Evolutionary conservation across 2,888 invertebrate species (phyloP).

Genomic region (Malthinus seriepunctatus): DNA sequence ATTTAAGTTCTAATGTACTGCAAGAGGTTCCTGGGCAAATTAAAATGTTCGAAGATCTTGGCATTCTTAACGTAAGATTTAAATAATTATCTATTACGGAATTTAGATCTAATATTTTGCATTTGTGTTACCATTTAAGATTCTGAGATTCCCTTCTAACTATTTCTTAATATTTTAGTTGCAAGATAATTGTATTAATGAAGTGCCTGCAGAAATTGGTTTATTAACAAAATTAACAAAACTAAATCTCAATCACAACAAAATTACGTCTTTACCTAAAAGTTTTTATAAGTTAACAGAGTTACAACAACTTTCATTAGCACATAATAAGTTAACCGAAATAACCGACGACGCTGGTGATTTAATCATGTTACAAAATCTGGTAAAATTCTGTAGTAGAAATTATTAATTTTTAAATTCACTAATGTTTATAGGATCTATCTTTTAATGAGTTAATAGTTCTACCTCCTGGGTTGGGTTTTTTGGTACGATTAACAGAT

Average conservation of each 20-base stretch:
- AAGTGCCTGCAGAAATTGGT: conserved; percentile 74
- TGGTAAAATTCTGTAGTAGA: conserved; percentile 59
- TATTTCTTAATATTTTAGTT: conserved; percentile 59
- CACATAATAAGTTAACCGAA: conserved; percentile 71
- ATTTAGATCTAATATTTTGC: too few species aligned
- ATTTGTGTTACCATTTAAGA: background rate
- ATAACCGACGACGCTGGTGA: conserved; percentile 76
- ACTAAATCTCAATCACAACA: conserved; percentile 72
- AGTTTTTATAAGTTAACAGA: conserved; percentile 72
- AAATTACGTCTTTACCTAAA: conserved; percentile 63
- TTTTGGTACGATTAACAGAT: conserved; percentile 74
- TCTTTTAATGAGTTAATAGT: conserved; percentile 74
- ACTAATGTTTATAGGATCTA: conserved; percentile 65
- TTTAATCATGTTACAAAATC: conserved; percentile 73
- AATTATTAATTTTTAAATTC: conserved; percentile 15
- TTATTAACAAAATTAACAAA: conserved; percentile 68
- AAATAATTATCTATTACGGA: too few species aligned
- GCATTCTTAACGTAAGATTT: conserved; percentile 67
- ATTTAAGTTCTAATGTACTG: conserved; percentile 76
- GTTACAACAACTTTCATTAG: conserved; percentile 70
- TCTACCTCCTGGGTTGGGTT: conserved; percentile 82
- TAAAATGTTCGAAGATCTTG: conserved; percentile 67
- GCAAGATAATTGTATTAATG: conserved; percentile 79
- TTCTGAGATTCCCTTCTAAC: too few species aligned
- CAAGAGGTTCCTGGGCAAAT: conserved; percentile 67